Percentiles rank a stretch among this genome's conserved stretches.
Evolutionary conservation across 2,797 vertebrate genomes (phyloP).

Genomic region (Acipenser oxyrinchus): DNA sequence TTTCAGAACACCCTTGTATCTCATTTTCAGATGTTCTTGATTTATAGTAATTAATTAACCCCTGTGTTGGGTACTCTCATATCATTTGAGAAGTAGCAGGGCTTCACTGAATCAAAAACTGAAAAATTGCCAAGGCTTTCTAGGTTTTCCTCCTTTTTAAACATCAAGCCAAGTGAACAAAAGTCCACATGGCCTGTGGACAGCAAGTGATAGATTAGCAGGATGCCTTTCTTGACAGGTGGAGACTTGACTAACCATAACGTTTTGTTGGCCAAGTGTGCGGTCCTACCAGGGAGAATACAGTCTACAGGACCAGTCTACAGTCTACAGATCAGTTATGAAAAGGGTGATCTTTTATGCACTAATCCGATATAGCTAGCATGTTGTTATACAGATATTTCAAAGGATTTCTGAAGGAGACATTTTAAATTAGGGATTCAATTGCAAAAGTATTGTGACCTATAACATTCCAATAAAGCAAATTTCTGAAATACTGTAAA

Average conservation of each 20-base stretch:
- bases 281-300: too few relatives aligned
- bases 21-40: too few relatives aligned
- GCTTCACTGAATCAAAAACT: neutral
- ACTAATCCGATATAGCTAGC: constrained; percentile 9
- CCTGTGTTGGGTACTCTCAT: too few relatives aligned
- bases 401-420: constrained; percentile 12
- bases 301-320: too few relatives aligned
- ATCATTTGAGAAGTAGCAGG: too few relatives aligned
- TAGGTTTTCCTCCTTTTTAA: neutral
- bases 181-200: too few relatives aligned
- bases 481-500: neutral
- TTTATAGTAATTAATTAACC: too few relatives aligned
- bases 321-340: neutral
- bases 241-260: too few relatives aligned
- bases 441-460: constrained; percentile 9
- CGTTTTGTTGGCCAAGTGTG: too few relatives aligned
- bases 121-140: neutral
- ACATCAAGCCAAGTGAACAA: neutral
- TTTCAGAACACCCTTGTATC: too few relatives aligned
- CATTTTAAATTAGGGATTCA: constrained; percentile 14
- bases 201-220: too few relatives aligned
- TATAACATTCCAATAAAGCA: neutral
- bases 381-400: constrained; percentile 15
- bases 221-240: too few relatives aligned
- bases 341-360: constrained; percentile 7